Evolutionary conservation across 2,888 invertebrate species (phyloP).

Genomic region (Chironomus riparius): DNA sequence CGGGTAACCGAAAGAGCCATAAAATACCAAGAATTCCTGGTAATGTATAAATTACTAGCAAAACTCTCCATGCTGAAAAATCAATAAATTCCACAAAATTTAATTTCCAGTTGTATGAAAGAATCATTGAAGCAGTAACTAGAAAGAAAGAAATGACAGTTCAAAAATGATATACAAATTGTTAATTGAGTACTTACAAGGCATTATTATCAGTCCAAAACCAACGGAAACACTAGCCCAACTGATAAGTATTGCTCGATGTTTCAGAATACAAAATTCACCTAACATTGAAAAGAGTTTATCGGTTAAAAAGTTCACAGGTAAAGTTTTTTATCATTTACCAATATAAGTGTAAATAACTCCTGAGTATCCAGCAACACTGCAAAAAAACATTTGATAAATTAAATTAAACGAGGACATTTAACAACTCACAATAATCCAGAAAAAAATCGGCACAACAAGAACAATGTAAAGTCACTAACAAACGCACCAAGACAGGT

Average conservation of each 20-base stretch:
- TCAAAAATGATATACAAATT: background rate
- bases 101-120: background rate
- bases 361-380: background rate
- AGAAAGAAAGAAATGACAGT: background rate
- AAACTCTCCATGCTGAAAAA: background rate
- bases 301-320: background rate
- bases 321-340: background rate
- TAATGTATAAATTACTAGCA: background rate
- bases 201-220: background rate
- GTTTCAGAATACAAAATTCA: background rate
- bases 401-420: background rate
- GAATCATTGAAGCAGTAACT: background rate
- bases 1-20: slow-evolving; percentile 53
- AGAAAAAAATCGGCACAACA: background rate
- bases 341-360: slow-evolving; percentile 10
- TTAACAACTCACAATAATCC: slow-evolving; percentile 11
- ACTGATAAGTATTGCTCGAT: slow-evolving; percentile 1
- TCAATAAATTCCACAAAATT: background rate
- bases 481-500: background rate
- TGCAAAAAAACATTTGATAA: background rate
- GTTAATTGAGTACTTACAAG: background rate
- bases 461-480: background rate
- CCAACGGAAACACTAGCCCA: slow-evolving; percentile 6
- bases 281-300: background rate
- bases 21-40: slow-evolving; percentile 53